Conservation (phyloP, 64 coral and sea anemone species). For the Dendrophyllia cribrosa region DNA sequence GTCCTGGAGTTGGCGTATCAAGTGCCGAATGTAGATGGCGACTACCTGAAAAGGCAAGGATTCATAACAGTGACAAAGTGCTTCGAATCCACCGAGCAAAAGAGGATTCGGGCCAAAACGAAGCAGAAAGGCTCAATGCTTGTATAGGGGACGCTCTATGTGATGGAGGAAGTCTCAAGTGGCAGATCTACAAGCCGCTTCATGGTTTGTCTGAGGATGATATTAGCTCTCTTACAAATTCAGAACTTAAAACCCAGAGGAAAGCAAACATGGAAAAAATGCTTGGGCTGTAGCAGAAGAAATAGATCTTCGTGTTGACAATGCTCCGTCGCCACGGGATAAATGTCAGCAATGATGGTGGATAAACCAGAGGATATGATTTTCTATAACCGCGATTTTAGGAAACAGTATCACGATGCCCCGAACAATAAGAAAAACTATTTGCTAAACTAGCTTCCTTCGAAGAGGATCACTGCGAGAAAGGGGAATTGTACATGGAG, state of each 20-base stretch:
- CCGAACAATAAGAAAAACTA: slow-evolving; percentile 43
- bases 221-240: slow-evolving; percentile 27
- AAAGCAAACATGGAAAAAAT: slow-evolving; percentile 61
- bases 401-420: slow-evolving; percentile 56
- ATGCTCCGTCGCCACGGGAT: slow-evolving; percentile 49
- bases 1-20: slow-evolving; percentile 58
- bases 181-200: slow-evolving; percentile 62
- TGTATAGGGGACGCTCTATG: slow-evolving; percentile 66
- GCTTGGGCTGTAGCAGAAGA: slow-evolving; percentile 69
- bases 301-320: slow-evolving; percentile 40
- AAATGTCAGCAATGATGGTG: slow-evolving; percentile 52
- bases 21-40: slow-evolving; percentile 65
- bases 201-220: slow-evolving; percentile 62
- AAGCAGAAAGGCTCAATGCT: slow-evolving; percentile 60
- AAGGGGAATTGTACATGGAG: slow-evolving; percentile 18
- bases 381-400: slow-evolving; percentile 47
- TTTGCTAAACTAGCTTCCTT: slow-evolving; percentile 48
- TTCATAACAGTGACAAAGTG: slow-evolving; percentile 64
- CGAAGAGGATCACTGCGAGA: slow-evolving; percentile 2
- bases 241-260: slow-evolving; percentile 47
- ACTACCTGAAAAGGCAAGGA: slow-evolving; percentile 68
- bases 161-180: slow-evolving; percentile 62
- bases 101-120: slow-evolving; percentile 70
- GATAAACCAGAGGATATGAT: slow-evolving; percentile 40
- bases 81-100: slow-evolving; percentile 71